These are phyloP conservation scores for Istiophorus platypterus DNA, from an alignment of 2,113 vertebrate species.

Conservation along the genomic window DNA sequence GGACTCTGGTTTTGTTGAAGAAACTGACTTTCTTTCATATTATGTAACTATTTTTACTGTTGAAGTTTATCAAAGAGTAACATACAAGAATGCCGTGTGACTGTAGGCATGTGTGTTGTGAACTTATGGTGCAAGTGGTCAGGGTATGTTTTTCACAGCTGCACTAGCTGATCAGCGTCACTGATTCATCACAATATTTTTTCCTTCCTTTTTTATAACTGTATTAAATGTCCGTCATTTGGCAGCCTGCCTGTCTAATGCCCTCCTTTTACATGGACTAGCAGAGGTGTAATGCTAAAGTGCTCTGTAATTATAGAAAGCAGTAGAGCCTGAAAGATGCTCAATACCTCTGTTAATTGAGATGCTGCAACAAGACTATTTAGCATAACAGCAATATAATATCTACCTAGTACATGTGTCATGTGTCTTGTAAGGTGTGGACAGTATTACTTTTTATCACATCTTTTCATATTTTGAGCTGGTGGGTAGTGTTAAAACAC, in stretches of 20 bases:
- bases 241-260: conserved; percentile 61
- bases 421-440: background rate
- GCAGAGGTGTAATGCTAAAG: conserved; percentile 62
- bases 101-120: background rate
- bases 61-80: conserved; percentile 29
- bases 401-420: conserved; percentile 8
- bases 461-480: background rate
- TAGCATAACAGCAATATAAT: background rate
- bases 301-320: conserved; percentile 68
- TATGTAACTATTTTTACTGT: conserved; percentile 31
- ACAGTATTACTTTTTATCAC: background rate
- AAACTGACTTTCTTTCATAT: conserved; percentile 38
- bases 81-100: conserved; percentile 18
- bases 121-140: conserved; percentile 19
- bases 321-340: conserved; percentile 57
- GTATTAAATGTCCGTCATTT: conserved; percentile 68
- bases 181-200: conserved; percentile 39
- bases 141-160: conserved; percentile 31
- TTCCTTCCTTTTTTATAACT: conserved; percentile 37
- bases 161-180: conserved; percentile 29
- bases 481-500: background rate
- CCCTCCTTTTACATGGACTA: conserved; percentile 52
- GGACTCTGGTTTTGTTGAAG: conserved; percentile 39
- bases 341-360: conserved; percentile 35
- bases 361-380: conserved; percentile 27